Conservation (phyloP, 2,113 vertebrate genomes). For the Charina bottae region DNA sequence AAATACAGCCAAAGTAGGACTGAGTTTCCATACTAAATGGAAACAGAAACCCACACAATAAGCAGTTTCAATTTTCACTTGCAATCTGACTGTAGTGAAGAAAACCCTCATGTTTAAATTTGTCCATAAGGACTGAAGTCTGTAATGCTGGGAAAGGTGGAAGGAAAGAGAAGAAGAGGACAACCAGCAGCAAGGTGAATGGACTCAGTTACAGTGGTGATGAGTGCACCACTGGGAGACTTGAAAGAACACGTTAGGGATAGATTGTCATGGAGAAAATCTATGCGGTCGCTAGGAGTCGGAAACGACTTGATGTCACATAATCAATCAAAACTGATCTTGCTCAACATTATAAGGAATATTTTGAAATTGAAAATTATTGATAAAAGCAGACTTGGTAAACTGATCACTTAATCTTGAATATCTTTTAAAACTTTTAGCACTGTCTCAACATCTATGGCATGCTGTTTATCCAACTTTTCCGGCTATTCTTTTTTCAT, state of each 20-base stretch:
- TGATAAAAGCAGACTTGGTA: not conserved
- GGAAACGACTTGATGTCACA: not conserved
- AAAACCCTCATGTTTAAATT: not conserved
- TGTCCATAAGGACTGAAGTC: not conserved
- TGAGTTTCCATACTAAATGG: not conserved
- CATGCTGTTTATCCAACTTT: not conserved
- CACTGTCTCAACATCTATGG: not conserved
- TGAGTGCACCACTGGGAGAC: not conserved
- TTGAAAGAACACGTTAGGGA: not conserved
- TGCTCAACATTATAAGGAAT: not conserved
- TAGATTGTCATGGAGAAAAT: not conserved
- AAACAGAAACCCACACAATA: not conserved
- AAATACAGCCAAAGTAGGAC: not conserved
- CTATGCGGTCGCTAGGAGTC: not conserved
- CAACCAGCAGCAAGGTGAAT: not conserved
- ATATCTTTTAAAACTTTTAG: not conserved
- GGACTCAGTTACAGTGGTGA: not conserved
- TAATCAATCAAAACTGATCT: not conserved
- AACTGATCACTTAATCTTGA: not conserved
- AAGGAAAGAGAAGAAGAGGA: not conserved
- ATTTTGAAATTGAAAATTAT: not conserved
- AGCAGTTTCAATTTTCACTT: not conserved
- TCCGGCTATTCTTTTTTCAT: not conserved
- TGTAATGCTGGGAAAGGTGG: not conserved
- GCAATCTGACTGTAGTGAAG: not conserved